Percentiles rank a stretch among this genome's conserved stretches.
These are phyloP conservation scores for Calliopum simillimum DNA, from an alignment of 2,888 invertebrate species.

Conservation along the genomic window DNA sequence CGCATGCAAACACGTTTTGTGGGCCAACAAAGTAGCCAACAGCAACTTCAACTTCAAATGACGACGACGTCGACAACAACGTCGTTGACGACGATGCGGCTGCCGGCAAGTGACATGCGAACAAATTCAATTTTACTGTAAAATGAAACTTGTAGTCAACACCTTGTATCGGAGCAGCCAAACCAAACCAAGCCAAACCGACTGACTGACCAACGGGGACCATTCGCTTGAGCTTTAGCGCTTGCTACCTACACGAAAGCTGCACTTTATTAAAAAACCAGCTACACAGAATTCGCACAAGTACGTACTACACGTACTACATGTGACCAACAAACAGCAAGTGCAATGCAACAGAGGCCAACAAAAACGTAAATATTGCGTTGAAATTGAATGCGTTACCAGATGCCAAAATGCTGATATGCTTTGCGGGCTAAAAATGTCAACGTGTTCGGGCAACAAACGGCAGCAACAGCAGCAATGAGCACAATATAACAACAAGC, in stretches of 20 bases:
- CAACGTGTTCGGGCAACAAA: conserved; percentile 17
- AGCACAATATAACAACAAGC: not conserved
- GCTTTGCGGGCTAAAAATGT: conserved; percentile 35
- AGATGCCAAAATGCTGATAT: conserved; percentile 33
- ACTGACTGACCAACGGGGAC: no score
- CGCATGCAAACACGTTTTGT: conserved; percentile 15
- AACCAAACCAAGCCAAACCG: no score
- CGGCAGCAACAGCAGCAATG: not conserved
- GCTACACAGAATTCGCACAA: not conserved
- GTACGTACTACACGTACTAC: no score
- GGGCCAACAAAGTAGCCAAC: conserved; percentile 5
- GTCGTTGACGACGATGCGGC: not conserved
- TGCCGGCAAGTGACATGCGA: conserved; percentile 25
- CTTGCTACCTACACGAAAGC: conserved; percentile 22
- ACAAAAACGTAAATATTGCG: conserved; percentile 6
- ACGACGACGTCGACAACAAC: no score
- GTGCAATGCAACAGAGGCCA: not conserved
- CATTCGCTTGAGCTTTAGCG: not conserved
- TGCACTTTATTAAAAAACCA: not conserved
- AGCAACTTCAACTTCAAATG: not conserved
- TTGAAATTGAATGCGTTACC: conserved; percentile 32
- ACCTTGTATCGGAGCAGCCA: conserved; percentile 18
- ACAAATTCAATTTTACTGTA: conserved; percentile 24
- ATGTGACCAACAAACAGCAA: not conserved
- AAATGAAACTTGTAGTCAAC: conserved; percentile 16